Conservation (phyloP, 35 echinoderm and acorn worm genomes). For the Lytechinus pictus region DNA sequence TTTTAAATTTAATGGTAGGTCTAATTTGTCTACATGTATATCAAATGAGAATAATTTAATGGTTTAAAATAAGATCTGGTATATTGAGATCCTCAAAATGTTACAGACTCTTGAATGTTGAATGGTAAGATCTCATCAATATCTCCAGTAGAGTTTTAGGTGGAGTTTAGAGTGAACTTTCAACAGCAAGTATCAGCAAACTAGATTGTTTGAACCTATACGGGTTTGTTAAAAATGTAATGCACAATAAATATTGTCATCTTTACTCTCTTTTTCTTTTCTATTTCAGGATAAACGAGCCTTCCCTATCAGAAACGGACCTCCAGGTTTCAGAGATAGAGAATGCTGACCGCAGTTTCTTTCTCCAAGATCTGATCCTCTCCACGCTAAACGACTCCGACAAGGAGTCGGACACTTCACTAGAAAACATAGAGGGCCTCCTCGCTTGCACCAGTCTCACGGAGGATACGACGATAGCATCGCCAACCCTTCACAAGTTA, state of each 20-base stretch:
- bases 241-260: neutral
- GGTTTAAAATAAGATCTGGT: too few species aligned
- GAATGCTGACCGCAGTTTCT: constrained; percentile 98
- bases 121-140: too few species aligned
- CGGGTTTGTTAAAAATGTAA: too few species aligned
- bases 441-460: constrained; percentile 56
- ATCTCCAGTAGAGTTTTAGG: too few species aligned
- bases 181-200: too few species aligned
- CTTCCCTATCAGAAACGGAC: constrained; percentile 86
- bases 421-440: constrained; percentile 61
- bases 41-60: too few species aligned
- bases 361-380: constrained; percentile 95
- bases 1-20: too few species aligned
- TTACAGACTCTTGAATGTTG: too few species aligned
- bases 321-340: constrained; percentile 89
- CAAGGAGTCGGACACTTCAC: constrained; percentile 67
- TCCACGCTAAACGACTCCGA: constrained; percentile 96
- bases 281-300: constrained; percentile 92
- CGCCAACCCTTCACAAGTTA: constrained; percentile 73
- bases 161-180: too few species aligned
- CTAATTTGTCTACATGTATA: too few species aligned
- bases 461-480: constrained; percentile 56
- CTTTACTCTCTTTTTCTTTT: neutral
- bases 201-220: too few species aligned
- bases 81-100: too few species aligned